Base-by-base conservation (phyloP, 2,797 vertebrate species). In the Xyrichtys novacula region DNA sequence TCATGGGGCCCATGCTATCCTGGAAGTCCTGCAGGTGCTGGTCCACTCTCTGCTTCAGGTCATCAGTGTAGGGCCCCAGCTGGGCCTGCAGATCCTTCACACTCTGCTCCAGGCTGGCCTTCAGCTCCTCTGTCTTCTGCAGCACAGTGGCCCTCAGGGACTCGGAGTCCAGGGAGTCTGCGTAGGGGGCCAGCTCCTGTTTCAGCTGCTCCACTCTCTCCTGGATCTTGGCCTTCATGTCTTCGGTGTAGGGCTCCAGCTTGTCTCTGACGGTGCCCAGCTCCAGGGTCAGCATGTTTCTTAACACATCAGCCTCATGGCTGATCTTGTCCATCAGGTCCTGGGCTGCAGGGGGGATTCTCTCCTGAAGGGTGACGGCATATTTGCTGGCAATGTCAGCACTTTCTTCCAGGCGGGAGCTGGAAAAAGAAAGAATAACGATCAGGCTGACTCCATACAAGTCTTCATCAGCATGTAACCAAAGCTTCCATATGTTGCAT, bases 81-180 rank as follows among this genome's bases (percentile, higher is more conserved):
- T 93, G 89, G 57, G 86, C 50, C 75, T 93, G 91, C 79, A 95
- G 78, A 20, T 94, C 91, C 71, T 85, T 87, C 79, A 95, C 82
- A 9, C 90, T 94, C 74, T 85, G 58, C 62, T 93, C 91, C 70
- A 95, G 61, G 69, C 66, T 93, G 61, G 57, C 71, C 68, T 82
- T 89, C 69, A 95, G 84, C 75, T 94, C 92, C 67, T 95, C 93
- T 0, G 88, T 93, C 71, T 85, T 94, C 86, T 94, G 91, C 34
- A 87, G 61, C 69, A 95, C 65, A 2, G 81, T 85, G 62, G 80
- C 42, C 56, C 79, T 93, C 72, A 95, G 75, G 64, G 85, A 61
- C 16, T 95, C 93, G 0, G 93, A 80, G 73, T 93, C 92, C 68
- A 95, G 50, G 31, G 91, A 83, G 53, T 92, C 90, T 1, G 91